Conservation (phyloP, 2,113 vertebrate genomes). For the Ursus arctos region DNA sequence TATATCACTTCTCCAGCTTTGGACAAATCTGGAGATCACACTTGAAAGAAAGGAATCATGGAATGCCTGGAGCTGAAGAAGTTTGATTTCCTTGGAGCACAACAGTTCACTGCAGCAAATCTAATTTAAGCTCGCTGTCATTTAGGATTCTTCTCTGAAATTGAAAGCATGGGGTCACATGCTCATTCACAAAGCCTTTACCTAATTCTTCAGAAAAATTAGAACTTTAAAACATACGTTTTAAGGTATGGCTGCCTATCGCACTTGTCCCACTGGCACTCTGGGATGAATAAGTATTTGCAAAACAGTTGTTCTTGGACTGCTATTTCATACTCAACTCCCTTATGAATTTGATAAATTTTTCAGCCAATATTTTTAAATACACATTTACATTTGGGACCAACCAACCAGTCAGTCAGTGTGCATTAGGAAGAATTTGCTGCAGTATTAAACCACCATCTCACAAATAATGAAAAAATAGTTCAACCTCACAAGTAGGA, state of each 20-base stretch:
- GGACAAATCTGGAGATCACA: background rate
- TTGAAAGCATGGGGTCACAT: background rate
- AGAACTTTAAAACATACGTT: background rate
- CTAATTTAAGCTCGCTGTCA: background rate
- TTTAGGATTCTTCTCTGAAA: background rate
- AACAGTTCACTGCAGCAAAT: background rate
- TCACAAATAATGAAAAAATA: background rate
- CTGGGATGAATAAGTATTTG: background rate
- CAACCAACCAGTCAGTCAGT: background rate
- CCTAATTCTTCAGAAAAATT: background rate
- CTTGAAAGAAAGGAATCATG: background rate
- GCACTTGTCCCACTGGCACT: background rate
- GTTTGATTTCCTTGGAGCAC: background rate
- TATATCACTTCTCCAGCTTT: background rate
- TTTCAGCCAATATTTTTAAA: conserved; percentile 4
- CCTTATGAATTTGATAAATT: background rate
- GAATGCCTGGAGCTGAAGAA: background rate
- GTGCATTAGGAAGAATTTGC: background rate
- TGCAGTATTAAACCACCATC: background rate
- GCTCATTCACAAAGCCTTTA: background rate
- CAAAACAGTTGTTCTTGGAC: background rate
- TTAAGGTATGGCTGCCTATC: background rate
- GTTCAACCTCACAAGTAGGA: background rate
- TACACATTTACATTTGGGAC: background rate
- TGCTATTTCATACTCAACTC: background rate